Conservation (phyloP, 2,888 invertebrate genomes). For the Sceliomorpha sp. region DNA sequence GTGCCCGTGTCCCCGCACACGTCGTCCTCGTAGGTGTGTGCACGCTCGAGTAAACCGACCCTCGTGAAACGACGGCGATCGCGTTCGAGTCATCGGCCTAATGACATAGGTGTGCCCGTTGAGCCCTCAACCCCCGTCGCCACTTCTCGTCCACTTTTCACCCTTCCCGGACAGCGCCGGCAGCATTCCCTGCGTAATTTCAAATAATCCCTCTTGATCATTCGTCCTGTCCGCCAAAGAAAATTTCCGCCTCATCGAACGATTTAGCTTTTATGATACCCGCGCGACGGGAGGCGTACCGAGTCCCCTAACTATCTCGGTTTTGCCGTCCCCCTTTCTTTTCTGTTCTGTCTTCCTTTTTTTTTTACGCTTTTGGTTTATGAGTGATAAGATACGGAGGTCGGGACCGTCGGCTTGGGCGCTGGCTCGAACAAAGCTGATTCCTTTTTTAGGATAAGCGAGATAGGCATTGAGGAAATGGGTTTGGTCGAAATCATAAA, state of each 20-base stretch:
- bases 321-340: constrained; percentile 1
- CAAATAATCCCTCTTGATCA: constrained; percentile 57
- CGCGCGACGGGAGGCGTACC: constrained; percentile 1
- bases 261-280: constrained; percentile 22
- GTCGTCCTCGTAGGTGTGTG: too few relatives aligned
- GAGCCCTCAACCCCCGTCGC: constrained; percentile 48
- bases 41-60: constrained; percentile 61
- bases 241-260: constrained; percentile 47
- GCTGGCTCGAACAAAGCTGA: too few relatives aligned
- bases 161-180: constrained; percentile 38
- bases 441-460: too few relatives aligned
- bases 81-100: constrained; percentile 68
- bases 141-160: constrained; percentile 53
- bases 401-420: too few relatives aligned
- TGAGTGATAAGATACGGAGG: too few relatives aligned
- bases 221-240: constrained; percentile 28
- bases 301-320: constrained; percentile 2
- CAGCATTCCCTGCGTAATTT: constrained; percentile 51
- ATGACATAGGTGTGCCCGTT: constrained; percentile 69
- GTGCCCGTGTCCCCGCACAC: constrained; percentile 19
- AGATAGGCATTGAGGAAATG: too few relatives aligned
- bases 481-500: too few relatives aligned
- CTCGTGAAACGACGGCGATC: constrained; percentile 62
- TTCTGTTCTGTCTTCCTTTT: too few relatives aligned
- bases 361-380: too few relatives aligned